Percentiles rank a stretch among this genome's conserved stretches.
Conservation (phyloP, 92 coral and sea anemone genomes). For the Scolanthus callimorphus region DNA sequence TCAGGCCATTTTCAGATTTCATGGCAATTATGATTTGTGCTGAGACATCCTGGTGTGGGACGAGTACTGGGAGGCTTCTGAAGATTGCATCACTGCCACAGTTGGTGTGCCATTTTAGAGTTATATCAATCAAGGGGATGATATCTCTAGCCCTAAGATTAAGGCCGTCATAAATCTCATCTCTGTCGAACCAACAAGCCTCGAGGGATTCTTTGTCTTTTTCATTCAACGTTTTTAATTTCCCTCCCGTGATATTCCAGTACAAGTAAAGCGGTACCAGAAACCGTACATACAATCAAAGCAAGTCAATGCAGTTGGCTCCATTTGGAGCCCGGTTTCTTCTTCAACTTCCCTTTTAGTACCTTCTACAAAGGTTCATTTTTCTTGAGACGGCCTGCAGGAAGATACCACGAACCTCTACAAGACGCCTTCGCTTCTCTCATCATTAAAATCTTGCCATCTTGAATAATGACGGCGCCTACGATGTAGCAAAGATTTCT, state of each 20-base stretch:
- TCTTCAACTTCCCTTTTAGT: constrained; percentile 61
- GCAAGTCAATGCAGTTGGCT: constrained; percentile 49
- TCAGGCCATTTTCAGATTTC: constrained; percentile 4
- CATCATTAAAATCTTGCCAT: constrained; percentile 70
- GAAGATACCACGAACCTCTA: constrained; percentile 71
- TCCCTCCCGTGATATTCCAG: constrained; percentile 58
- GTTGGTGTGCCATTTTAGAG: constrained; percentile 59
- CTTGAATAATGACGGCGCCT: constrained; percentile 51
- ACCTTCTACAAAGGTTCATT: constrained; percentile 62
- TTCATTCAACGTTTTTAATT: constrained; percentile 42
- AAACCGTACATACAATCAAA: constrained; percentile 30
- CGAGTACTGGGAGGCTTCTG: constrained; percentile 37
- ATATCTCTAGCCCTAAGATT: constrained; percentile 49
- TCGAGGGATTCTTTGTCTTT: constrained; percentile 78
- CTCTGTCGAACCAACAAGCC: constrained; percentile 62
- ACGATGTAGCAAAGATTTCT: constrained; percentile 55
- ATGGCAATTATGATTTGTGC: constrained; percentile 34
- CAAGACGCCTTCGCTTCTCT: constrained; percentile 73
- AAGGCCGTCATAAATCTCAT: constrained; percentile 13
- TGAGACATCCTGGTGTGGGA: constrained; percentile 26
- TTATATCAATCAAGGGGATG: constrained; percentile 39
- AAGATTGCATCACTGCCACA: constrained; percentile 37
- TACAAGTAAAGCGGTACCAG: constrained; percentile 77
- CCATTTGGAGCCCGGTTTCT: constrained; percentile 60
- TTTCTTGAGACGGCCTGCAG: constrained; percentile 62